These are phyloP conservation scores for Pardosa pseudoannulata DNA, from an alignment of 2,888 invertebrate species.

Conservation along the genomic window DNA sequence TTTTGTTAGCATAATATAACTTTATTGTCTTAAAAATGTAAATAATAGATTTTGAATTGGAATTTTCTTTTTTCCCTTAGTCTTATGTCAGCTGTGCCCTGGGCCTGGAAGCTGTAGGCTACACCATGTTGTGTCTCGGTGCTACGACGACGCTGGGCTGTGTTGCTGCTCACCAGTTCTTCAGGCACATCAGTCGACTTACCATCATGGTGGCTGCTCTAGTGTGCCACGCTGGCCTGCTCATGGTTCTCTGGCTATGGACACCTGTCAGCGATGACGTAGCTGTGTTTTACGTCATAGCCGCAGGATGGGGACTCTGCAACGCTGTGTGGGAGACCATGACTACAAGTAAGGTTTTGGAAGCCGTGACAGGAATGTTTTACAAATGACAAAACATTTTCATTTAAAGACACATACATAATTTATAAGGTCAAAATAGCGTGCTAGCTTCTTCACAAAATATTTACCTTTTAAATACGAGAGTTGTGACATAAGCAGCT, in stretches of 20 bases:
- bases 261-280: conserved; percentile 76
- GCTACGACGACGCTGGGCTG: conserved; percentile 76
- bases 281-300: conserved; percentile 78
- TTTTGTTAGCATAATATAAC: too few species aligned
- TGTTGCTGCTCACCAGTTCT: conserved; percentile 77
- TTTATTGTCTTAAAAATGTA: too few species aligned
- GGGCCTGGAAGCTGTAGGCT: conserved; percentile 77
- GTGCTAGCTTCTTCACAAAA: too few species aligned
- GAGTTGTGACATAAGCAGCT: too few species aligned
- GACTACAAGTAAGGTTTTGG: conserved; percentile 78
- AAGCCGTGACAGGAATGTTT: too few species aligned
- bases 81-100: conserved; percentile 78
- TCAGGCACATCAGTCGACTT: conserved; percentile 77
- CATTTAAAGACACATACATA: background rate
- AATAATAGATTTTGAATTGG: too few species aligned
- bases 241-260: conserved; percentile 78
- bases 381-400: background rate
- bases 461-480: too few species aligned
- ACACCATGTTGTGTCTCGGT: conserved; percentile 77
- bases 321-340: conserved; percentile 79
- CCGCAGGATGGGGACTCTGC: conserved; percentile 78
- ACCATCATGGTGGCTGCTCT: conserved; percentile 78
- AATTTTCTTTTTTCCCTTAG: conserved; percentile 73
- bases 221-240: conserved; percentile 77
- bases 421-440: too few species aligned